Percentiles rank a stretch among this genome's conserved stretches.
These are phyloP conservation scores for Ectropis grisescens DNA, from an alignment of 1,140 invertebrate species.

Conservation along the genomic window DNA sequence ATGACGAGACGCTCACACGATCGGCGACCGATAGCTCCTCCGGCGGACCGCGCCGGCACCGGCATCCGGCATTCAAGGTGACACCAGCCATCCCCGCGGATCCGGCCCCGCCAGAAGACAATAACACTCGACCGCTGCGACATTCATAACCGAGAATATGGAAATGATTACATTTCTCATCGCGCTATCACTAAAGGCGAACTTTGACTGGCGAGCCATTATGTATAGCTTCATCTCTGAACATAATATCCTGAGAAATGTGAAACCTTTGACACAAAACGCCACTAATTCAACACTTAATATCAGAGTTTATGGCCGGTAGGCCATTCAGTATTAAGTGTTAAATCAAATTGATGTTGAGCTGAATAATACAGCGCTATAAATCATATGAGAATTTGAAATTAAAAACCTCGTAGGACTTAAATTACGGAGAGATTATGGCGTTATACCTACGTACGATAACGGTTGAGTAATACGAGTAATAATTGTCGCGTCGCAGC, in stretches of 20 bases:
- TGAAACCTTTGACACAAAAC: constrained; percentile 18
- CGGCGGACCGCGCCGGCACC: constrained; percentile 40
- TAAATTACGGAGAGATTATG: constrained; percentile 11
- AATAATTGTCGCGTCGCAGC: too few relatives aligned
- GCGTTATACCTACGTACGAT: constrained; percentile 16
- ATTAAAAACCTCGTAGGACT: constrained; percentile 14
- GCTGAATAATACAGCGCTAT: constrained; percentile 13
- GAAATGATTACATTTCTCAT: too few relatives aligned
- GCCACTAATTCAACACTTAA: constrained; percentile 12
- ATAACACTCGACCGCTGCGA: too few relatives aligned
- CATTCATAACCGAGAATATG: too few relatives aligned
- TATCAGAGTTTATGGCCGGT: constrained; percentile 10
- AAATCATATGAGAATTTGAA: constrained; percentile 17
- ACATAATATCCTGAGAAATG: too few relatives aligned
- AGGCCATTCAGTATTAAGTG: constrained; percentile 12
- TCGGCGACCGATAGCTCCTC: constrained; percentile 61
- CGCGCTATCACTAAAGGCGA: too few relatives aligned
- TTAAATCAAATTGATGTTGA: constrained; percentile 15
- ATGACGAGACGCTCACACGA: constrained; percentile 55
- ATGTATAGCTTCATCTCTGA: too few relatives aligned
- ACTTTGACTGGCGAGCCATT: too few relatives aligned
- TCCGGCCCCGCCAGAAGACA: constrained; percentile 29
- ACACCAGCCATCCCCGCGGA: constrained; percentile 57
- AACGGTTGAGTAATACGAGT: constrained; percentile 29
- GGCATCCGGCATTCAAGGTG: constrained; percentile 65